A percentile compares a stretch with the other conserved stretches of the same genome.
Conservation (phyloP, 1,140 invertebrate species). For the Drosophila hydei region DNA sequence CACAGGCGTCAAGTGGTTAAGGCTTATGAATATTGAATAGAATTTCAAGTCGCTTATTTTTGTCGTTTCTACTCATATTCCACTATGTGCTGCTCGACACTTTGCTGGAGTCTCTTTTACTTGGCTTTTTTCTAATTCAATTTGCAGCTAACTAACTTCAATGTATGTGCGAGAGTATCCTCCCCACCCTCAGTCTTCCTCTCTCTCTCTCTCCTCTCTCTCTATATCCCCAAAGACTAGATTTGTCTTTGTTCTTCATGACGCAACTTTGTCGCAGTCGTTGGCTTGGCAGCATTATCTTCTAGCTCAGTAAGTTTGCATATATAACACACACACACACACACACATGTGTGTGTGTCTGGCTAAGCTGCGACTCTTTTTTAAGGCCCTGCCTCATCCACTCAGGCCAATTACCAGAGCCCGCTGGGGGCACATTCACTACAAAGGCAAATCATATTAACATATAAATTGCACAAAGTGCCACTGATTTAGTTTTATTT, state of each 20-base stretch:
- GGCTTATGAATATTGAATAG: constrained; percentile 6
- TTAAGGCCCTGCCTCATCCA: not conserved
- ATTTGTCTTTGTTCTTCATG: constrained; percentile 53
- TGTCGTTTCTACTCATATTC: not conserved
- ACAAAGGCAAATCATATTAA: constrained; percentile 81
- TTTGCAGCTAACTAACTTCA: constrained; percentile 56
- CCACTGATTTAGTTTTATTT: constrained; percentile 76
- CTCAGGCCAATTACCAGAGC: constrained; percentile 59
- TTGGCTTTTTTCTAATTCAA: constrained; percentile 55
- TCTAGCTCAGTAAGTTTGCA: constrained; percentile 66
- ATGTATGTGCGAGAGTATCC: not conserved
- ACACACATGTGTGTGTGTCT: not conserved
- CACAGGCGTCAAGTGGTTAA: constrained; percentile 9
- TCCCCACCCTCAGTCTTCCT: not conserved
- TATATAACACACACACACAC: constrained; percentile 9
- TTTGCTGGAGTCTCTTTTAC: constrained; percentile 4
- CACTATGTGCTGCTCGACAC: no score
- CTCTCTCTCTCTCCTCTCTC: not conserved
- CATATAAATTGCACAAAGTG: constrained; percentile 82
- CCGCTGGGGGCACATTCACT: constrained; percentile 52
- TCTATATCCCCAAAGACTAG: not conserved
- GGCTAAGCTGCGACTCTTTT: constrained; percentile 1
- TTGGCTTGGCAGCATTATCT: constrained; percentile 44
- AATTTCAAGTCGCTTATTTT: not conserved
- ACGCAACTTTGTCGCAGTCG: constrained; percentile 69